Conservation (phyloP, 2,888 invertebrate genomes). For the Hydrotaea diabolus region DNA sequence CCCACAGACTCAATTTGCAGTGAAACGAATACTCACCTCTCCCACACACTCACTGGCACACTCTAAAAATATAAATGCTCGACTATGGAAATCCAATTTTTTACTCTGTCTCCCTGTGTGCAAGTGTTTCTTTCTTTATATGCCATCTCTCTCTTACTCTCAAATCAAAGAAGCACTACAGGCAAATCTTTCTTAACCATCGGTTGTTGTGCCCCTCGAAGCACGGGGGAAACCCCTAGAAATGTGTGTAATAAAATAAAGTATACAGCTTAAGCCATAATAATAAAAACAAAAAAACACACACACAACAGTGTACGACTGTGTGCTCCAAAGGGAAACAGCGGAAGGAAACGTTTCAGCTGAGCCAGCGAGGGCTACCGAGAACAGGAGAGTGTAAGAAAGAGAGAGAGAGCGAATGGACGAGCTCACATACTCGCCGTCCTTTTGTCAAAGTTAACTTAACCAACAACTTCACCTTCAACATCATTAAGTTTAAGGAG, state of each 20-base stretch:
- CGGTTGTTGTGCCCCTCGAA: constrained; percentile 23
- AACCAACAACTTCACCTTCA: constrained; percentile 69
- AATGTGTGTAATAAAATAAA: constrained; percentile 79
- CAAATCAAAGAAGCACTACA: constrained; percentile 15
- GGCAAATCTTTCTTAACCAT: constrained; percentile 43
- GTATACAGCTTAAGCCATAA: constrained; percentile 71
- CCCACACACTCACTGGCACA: no score
- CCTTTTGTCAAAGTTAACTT: constrained; percentile 49
- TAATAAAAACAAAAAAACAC: constrained; percentile 55
- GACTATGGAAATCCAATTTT: constrained; percentile 78
- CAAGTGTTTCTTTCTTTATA: background rate
- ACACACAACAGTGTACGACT: no score
- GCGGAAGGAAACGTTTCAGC: background rate
- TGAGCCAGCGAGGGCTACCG: background rate
- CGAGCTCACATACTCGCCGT: constrained; percentile 23
- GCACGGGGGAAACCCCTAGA: constrained; percentile 61
- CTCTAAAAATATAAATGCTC: constrained; percentile 70
- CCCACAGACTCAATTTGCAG: constrained; percentile 8
- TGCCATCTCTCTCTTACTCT: constrained; percentile 68
- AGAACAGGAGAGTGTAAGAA: background rate
- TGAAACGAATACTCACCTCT: background rate
- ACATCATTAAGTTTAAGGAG: constrained; percentile 64
- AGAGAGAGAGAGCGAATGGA: background rate
- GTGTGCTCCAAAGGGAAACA: constrained; percentile 34
- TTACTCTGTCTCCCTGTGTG: constrained; percentile 67